Evolutionary conservation across 2,888 invertebrate species (phyloP).

Genomic region (Ennomos fuscantarius): DNA sequence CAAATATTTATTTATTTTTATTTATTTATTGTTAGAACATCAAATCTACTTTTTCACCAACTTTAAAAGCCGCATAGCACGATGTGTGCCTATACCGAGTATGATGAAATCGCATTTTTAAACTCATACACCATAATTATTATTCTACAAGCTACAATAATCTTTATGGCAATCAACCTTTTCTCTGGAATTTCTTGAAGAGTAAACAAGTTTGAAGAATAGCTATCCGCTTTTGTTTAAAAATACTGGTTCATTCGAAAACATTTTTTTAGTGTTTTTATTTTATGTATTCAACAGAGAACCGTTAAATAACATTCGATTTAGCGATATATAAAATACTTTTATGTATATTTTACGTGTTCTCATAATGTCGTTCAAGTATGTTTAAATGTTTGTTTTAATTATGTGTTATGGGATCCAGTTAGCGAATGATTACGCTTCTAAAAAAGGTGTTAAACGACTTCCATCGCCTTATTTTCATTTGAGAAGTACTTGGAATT

Average conservation of each 20-base stretch:
- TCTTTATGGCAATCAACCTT: slow-evolving; percentile 1
- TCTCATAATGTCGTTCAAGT: too few species aligned
- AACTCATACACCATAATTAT: slow-evolving; percentile 45
- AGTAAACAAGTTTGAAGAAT: slow-evolving; percentile 1
- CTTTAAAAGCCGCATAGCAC: not conserved
- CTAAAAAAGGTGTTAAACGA: too few species aligned
- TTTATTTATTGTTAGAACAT: too few species aligned
- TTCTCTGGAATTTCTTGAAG: slow-evolving; percentile 2
- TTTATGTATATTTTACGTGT: too few species aligned
- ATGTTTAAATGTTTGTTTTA: too few species aligned
- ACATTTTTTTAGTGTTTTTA: not conserved
- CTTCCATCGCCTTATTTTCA: too few species aligned
- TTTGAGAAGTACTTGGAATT: too few species aligned
- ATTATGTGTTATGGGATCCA: too few species aligned
- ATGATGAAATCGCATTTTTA: slow-evolving; percentile 8
- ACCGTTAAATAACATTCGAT: not conserved
- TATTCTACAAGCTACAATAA: not conserved
- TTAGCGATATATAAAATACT: too few species aligned
- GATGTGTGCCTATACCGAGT: not conserved
- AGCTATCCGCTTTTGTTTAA: not conserved
- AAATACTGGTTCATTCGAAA: not conserved
- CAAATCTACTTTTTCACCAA: too few species aligned
- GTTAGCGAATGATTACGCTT: too few species aligned
- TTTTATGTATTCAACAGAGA: not conserved
- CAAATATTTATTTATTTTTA: too few species aligned